A percentile compares a stretch with the other conserved stretches of the same genome.
These are phyloP conservation scores for Oxystoma pomonae DNA, from an alignment of 2,888 invertebrate species.

Conservation along the genomic window DNA sequence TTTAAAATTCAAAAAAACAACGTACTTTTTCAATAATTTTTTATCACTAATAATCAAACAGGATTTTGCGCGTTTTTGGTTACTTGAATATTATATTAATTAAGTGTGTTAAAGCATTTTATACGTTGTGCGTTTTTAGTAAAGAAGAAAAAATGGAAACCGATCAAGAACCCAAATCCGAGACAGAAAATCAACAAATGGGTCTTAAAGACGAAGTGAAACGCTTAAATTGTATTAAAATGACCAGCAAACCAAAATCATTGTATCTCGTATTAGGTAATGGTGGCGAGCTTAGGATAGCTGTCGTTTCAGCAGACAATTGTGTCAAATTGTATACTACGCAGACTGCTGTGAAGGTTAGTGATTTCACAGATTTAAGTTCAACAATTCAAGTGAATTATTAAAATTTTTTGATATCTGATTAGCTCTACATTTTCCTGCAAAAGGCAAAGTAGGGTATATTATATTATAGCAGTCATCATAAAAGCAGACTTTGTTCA, in stretches of 20 bases:
- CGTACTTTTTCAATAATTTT: too few species aligned
- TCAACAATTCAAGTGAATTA: not conserved
- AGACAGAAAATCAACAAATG: slow-evolving; percentile 37
- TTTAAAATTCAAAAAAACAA: too few species aligned
- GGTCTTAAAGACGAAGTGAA: slow-evolving; percentile 71
- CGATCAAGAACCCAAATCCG: slow-evolving; percentile 34
- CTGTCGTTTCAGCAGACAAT: slow-evolving; percentile 68
- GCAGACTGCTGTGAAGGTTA: slow-evolving; percentile 44
- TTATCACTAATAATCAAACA: too few species aligned
- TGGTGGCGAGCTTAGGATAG: slow-evolving; percentile 66
- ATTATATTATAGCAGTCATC: too few species aligned
- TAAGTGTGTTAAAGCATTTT: too few species aligned
- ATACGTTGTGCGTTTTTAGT: slow-evolving; percentile 29
- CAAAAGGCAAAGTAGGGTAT: too few species aligned
- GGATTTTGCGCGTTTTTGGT: too few species aligned
- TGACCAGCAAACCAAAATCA: slow-evolving; percentile 67
- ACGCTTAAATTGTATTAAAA: slow-evolving; percentile 62
- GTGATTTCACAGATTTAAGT: not conserved
- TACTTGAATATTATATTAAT: too few species aligned
- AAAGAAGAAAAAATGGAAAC: slow-evolving; percentile 31
- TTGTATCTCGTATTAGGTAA: slow-evolving; percentile 66
- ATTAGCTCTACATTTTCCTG: too few species aligned
- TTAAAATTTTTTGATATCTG: too few species aligned
- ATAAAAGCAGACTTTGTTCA: too few species aligned
- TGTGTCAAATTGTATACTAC: slow-evolving; percentile 66